Evolutionary conservation across 2,888 invertebrate species (phyloP).

Genomic region (Macrosoma leucophasiata): DNA sequence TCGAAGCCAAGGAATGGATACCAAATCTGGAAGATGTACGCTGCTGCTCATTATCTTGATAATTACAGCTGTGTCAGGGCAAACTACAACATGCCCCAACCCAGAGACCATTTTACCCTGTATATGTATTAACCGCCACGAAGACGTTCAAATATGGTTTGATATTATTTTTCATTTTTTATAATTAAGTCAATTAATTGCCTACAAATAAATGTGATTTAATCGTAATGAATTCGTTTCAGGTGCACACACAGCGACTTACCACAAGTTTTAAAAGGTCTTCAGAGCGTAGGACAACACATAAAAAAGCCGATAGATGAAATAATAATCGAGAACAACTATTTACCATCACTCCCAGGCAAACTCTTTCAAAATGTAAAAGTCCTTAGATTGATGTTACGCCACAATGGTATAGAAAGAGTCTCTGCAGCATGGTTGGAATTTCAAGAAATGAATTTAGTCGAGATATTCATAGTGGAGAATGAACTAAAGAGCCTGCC

Average conservation of each 20-base stretch:
- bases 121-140: constrained; percentile 84
- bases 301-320: constrained; percentile 86
- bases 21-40: constrained; percentile 43
- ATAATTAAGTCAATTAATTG: too few relatives aligned
- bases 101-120: constrained; percentile 88
- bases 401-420: constrained; percentile 88
- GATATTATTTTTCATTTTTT: constrained; percentile 4
- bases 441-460: constrained; percentile 83
- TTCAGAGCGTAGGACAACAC: constrained; percentile 80
- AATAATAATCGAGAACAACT: constrained; percentile 90
- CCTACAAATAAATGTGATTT: not conserved
- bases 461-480: constrained; percentile 91
- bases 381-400: constrained; percentile 86
- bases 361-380: constrained; percentile 85
- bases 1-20: constrained; percentile 57
- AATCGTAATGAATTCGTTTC: constrained; percentile 29
- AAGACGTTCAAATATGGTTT: constrained; percentile 91
- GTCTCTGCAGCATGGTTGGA: constrained; percentile 88
- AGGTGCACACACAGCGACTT: constrained; percentile 96
- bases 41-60: constrained; percentile 48
- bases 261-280: constrained; percentile 82
- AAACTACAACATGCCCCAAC: constrained; percentile 78
- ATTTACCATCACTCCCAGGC: constrained; percentile 89
- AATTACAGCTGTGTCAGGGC: constrained; percentile 33
- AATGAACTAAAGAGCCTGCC: constrained; percentile 87